Conservation (phyloP, 2,888 invertebrate species). For the Drosophila phalerata region DNA sequence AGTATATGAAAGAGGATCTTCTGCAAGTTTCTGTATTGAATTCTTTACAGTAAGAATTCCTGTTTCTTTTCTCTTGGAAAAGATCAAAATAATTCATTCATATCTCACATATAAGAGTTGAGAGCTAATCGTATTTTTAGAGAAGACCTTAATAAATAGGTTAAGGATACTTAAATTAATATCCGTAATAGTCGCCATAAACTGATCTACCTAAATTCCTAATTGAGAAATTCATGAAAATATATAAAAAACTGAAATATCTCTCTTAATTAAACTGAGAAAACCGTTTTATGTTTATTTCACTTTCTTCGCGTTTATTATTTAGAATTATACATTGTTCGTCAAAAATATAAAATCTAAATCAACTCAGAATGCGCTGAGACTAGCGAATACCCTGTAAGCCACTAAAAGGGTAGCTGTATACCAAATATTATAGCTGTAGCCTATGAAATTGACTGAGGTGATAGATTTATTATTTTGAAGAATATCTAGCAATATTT, state of each 20-base stretch:
- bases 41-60: too few species aligned
- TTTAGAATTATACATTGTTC: not conserved
- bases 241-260: not conserved
- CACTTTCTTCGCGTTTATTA: not conserved
- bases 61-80: too few species aligned
- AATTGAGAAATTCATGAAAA: too few species aligned
- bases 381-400: not conserved
- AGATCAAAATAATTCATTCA: too few species aligned
- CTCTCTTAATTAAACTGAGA: not conserved
- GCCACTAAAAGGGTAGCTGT: not conserved
- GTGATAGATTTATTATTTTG: not conserved
- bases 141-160: too few species aligned
- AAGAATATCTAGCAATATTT: not conserved
- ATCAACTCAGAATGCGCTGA: not conserved
- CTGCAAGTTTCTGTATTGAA: too few species aligned
- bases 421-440: not conserved
- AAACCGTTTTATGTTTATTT: not conserved
- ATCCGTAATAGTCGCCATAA: not conserved
- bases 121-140: too few species aligned
- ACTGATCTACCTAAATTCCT: not conserved
- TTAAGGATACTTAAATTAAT: too few species aligned
- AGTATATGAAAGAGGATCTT: too few species aligned
- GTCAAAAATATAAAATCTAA: too few species aligned
- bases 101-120: too few species aligned
- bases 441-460: not conserved